Evolutionary conservation across 2,113 vertebrate genomes (phyloP).

Genomic region (Megaceryle maxima): DNA sequence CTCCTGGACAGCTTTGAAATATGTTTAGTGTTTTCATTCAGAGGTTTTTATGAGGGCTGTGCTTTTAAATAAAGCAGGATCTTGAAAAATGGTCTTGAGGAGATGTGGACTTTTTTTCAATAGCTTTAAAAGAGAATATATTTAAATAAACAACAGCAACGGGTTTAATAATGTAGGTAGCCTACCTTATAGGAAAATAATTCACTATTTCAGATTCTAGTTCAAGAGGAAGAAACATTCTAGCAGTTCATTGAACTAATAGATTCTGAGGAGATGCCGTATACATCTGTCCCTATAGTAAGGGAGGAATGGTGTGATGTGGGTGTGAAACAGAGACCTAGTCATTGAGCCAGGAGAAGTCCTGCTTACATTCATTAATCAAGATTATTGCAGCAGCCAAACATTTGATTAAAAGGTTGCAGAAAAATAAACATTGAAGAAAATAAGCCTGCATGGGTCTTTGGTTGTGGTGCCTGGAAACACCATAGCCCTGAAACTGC

Average conservation of each 20-base stretch:
- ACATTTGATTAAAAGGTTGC: conserved; percentile 56
- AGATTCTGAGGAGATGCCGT: conserved; percentile 21
- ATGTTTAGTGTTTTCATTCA: background rate
- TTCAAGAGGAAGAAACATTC: conserved; percentile 48
- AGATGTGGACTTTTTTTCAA: background rate
- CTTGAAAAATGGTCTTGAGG: conserved; percentile 12
- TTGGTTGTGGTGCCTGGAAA: background rate
- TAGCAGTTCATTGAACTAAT: conserved; percentile 22
- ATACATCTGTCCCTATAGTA: conserved; percentile 6
- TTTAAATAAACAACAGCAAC: conserved; percentile 22
- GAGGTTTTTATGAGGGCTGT: conserved; percentile 13
- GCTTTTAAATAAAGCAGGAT: background rate
- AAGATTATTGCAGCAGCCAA: conserved; percentile 15
- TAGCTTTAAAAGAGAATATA: conserved; percentile 21
- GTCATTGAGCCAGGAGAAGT: background rate
- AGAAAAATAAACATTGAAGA: conserved; percentile 18
- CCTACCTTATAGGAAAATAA: conserved; percentile 50
- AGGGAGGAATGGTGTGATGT: background rate
- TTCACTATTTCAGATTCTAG: background rate
- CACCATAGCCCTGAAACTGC: background rate
- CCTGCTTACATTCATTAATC: conserved; percentile 49
- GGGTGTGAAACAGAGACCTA: conserved; percentile 17
- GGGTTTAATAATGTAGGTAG: conserved; percentile 50
- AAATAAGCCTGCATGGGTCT: background rate
- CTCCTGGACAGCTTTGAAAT: background rate